Conservation (phyloP, 2,113 vertebrate species). For the Mobula birostris region DNA sequence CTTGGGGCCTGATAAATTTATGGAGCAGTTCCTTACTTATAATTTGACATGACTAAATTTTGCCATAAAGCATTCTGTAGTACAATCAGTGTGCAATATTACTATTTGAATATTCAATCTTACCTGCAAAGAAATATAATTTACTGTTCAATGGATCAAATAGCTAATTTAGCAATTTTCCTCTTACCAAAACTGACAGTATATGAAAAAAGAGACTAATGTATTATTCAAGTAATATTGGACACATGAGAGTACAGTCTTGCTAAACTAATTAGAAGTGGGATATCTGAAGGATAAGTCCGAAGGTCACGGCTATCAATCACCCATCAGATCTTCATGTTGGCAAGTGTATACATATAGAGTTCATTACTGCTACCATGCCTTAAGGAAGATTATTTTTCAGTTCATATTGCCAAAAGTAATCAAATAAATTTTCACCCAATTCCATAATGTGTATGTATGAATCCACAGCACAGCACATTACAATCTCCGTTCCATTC, state of each 20-base stretch:
- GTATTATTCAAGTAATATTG: conserved; percentile 20
- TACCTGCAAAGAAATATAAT: not conserved
- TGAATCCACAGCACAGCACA: not conserved
- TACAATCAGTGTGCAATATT: conserved; percentile 22
- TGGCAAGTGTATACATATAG: not conserved
- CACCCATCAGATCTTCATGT: not conserved
- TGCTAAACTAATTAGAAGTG: conserved; percentile 29
- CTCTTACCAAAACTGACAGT: not conserved
- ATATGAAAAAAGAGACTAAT: conserved; percentile 30
- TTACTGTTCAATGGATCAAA: not conserved
- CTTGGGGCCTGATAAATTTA: not conserved
- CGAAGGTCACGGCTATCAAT: conserved; percentile 36
- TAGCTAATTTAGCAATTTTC: conserved; percentile 18
- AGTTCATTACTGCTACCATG: not conserved
- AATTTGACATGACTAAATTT: not conserved
- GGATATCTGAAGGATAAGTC: conserved; percentile 27
- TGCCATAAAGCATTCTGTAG: not conserved
- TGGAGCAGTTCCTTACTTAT: conserved; percentile 1
- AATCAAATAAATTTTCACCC: conserved; percentile 2
- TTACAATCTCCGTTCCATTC: not conserved
- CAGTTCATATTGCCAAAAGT: not conserved
- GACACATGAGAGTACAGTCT: conserved; percentile 21
- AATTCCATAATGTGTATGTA: not conserved
- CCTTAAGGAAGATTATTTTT: not conserved
- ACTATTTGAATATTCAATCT: not conserved